These are phyloP conservation scores for Callosobruchus maculatus DNA, from an alignment of 2,888 invertebrate genomes.

Conservation along the genomic window DNA sequence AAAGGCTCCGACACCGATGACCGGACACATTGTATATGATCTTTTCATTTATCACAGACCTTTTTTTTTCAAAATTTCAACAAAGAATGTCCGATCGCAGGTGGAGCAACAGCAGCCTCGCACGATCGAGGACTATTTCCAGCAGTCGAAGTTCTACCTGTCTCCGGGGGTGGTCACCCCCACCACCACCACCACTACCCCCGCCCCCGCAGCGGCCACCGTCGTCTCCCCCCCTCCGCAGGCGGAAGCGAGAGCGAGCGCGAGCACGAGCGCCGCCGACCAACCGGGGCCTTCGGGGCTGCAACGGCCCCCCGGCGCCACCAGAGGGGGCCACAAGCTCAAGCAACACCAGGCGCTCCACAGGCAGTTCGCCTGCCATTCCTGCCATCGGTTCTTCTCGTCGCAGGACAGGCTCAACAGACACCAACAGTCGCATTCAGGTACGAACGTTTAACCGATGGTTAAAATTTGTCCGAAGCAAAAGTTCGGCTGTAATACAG, in stretches of 20 bases:
- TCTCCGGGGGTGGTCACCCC: conserved; percentile 2
- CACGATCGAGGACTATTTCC: conserved; percentile 41
- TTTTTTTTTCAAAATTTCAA: no score
- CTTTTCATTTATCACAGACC: no score
- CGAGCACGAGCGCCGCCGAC: conserved; percentile 21
- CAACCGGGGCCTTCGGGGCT: conserved; percentile 46
- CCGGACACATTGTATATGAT: no score
- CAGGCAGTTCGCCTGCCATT: not conserved
- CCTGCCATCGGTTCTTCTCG: conserved; percentile 50
- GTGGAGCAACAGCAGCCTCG: not conserved
- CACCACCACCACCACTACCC: not conserved
- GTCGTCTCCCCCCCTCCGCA: not conserved
- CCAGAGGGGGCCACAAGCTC: conserved; percentile 20
- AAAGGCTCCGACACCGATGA: no score
- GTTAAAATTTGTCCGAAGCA: no score
- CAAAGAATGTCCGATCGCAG: no score
- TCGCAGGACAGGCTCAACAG: conserved; percentile 40
- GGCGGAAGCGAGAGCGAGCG: not conserved
- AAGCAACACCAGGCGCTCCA: conserved; percentile 25
- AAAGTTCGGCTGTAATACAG: no score
- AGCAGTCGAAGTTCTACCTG: conserved; percentile 40
- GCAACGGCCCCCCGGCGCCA: conserved; percentile 33
- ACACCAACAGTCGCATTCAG: conserved; percentile 43
- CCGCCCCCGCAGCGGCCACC: no score
- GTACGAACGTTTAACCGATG: not conserved